Evolutionary conservation across 2,113 vertebrate species (phyloP), one percentile per base, ranked within the genome.

Genomic region (Neodontobutis hainanensis): DNA sequence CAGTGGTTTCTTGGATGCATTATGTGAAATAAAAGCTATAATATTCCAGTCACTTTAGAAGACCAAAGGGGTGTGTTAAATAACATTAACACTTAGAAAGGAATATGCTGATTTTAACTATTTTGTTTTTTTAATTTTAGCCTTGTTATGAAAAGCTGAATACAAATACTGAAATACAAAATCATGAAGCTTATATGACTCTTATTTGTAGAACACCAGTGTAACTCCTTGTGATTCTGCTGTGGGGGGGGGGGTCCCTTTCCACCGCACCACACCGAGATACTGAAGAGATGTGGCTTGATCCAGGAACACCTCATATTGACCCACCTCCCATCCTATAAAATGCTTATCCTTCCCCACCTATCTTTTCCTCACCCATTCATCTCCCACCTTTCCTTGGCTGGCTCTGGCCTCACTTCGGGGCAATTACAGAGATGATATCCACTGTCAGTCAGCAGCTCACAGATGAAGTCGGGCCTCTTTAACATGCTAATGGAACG

Each of bases 351-450:
- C 79, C 84, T 51, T 71, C 65, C 49, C 48, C 60, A 43, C 67
- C 38, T 80, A 62, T 77, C 56, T 74, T 60, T 2, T 51, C 16
- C 50, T 68, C 48, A 19, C 62, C 49, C n/a, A 43, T 27, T 63
- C 12, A 47, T 60, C 36, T 46, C 51, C 34, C 66, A 64, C 57
- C 48, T 70, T 45, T 73, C 71, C 48, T 66, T 65, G 10, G 14
- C 75, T 59, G 36, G 60, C 81, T 77, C 68, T 65, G 73, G 83
- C 81, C 89, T 67, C 75, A 82, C 85, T 81, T 83, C 61, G 15
- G 52, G 85, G 83, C 89, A 92, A 92, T 94, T 92, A 92, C 86
- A 87, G 81, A 90, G 90, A 94, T 93, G 88, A 92, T 91, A 91
- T 90, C 89, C 85, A 86, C 89, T 90, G 89, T 92, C 93, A 91